These are phyloP conservation scores for Unio delphinus DNA, from an alignment of 2,888 invertebrate genomes.

Conservation along the genomic window DNA sequence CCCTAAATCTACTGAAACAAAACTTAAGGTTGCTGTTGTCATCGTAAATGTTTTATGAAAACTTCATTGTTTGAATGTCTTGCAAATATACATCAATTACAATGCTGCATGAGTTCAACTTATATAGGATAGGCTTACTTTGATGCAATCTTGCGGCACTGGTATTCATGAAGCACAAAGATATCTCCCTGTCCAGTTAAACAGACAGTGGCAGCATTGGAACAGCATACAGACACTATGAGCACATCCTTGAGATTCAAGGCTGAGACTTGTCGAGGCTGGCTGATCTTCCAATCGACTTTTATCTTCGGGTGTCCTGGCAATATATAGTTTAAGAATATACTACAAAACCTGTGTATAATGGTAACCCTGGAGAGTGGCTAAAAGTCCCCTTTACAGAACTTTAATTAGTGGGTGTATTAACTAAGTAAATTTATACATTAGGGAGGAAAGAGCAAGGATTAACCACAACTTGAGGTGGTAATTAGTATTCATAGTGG, in stretches of 20 bases:
- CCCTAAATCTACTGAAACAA: too few relatives aligned
- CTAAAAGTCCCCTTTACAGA: too few relatives aligned
- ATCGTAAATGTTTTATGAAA: too few relatives aligned
- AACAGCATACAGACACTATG: slow-evolving; percentile 76
- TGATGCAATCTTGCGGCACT: slow-evolving; percentile 80
- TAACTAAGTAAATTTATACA: too few relatives aligned
- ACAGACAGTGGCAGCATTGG: slow-evolving; percentile 81
- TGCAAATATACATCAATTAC: too few relatives aligned
- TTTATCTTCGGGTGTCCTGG: slow-evolving; percentile 74
- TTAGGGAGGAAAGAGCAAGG: too few relatives aligned
- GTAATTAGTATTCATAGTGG: too few relatives aligned
- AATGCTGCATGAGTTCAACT: too few relatives aligned
- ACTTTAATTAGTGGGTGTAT: too few relatives aligned
- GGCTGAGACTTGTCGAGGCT: slow-evolving; percentile 66
- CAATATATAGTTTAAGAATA: slow-evolving; percentile 4
- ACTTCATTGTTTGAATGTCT: too few relatives aligned
- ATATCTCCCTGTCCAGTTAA: slow-evolving; percentile 80
- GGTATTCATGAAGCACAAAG: slow-evolving; percentile 80
- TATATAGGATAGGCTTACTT: slow-evolving; percentile 70
- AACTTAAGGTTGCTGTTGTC: too few relatives aligned
- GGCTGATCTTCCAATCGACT: slow-evolving; percentile 67
- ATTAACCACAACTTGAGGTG: too few relatives aligned
- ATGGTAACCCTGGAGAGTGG: background rate
- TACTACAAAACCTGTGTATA: background rate
- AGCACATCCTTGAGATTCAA: slow-evolving; percentile 73